A percentile compares a stretch with the other conserved stretches of the same genome.
phyloP scores from a whole-genome alignment of 2,113 vertebrate species.

The Entomyzon cyanotis region DNA sequence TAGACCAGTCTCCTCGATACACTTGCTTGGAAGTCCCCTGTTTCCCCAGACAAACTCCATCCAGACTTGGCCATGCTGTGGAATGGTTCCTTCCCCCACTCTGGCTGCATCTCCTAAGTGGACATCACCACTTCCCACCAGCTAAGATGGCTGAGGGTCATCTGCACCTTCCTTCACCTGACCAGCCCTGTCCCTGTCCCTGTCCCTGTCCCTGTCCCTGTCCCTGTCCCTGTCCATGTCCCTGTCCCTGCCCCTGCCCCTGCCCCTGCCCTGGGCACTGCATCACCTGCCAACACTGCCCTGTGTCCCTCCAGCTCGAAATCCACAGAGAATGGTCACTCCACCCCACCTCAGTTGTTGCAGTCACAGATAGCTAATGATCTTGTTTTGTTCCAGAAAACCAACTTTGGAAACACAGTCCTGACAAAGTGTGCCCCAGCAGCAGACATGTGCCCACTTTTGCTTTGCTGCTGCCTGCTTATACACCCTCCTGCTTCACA shows the following conservation, averaged over 20 bases:
- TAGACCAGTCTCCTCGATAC: neutral
- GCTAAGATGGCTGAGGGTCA: neutral
- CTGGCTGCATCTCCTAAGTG: fast-evolving
- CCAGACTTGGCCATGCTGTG: neutral
- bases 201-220: neutral
- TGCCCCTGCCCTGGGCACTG: neutral
- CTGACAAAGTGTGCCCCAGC: neutral
- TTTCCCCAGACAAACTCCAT: neutral
- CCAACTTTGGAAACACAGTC: neutral
- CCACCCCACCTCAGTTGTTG: fast-evolving
- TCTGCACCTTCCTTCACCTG: fast-evolving
- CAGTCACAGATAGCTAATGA: neutral
- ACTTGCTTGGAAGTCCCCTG: too few relatives aligned
- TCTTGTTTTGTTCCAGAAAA: neutral
- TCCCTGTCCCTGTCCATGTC: neutral
- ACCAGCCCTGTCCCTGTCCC: neutral
- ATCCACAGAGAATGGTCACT: neutral
- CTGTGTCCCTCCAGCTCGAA: neutral
- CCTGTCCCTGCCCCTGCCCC: neutral
- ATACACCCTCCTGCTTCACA: neutral
- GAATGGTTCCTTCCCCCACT: neutral
- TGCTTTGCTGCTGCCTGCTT: neutral
- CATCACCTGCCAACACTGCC: neutral
- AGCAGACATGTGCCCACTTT: neutral
- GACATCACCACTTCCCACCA: neutral